Percentiles rank a stretch among this genome's conserved stretches.
phyloP scores from a whole-genome alignment of 2,888 invertebrate species.

The Unio pictorum region DNA sequence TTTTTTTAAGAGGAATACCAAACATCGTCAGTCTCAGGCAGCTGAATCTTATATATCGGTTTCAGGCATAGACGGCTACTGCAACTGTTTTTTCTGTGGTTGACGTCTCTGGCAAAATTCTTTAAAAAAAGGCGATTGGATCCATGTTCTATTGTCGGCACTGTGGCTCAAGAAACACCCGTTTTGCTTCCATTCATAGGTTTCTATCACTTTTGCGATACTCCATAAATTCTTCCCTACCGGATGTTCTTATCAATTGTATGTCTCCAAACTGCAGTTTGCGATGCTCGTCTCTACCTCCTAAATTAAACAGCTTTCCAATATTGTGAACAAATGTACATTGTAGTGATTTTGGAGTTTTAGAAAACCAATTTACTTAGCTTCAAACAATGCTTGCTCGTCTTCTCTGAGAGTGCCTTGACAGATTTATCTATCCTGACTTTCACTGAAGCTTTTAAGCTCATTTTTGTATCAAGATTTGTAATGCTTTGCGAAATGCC shows the following conservation, averaged over 20 bases:
- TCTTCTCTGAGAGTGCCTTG: neutral
- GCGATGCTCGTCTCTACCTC: neutral
- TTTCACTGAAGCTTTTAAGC: neutral
- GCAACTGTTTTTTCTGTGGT: too few relatives aligned
- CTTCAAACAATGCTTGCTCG: constrained; percentile 1
- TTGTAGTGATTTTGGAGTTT: neutral
- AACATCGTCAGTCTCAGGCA: neutral
- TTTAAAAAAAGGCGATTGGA: neutral
- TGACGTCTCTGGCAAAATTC: neutral
- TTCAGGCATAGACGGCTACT: constrained; percentile 1
- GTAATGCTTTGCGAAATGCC: neutral
- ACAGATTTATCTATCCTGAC: neutral
- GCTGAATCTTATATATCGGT: neutral
- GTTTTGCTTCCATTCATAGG: neutral
- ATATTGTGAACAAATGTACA: neutral
- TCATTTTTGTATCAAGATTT: neutral
- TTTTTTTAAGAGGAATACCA: neutral
- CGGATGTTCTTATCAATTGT: neutral
- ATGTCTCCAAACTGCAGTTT: constrained; percentile 1
- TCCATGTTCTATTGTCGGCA: neutral
- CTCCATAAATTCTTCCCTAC: neutral
- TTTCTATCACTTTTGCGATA: constrained; percentile 1
- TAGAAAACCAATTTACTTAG: neutral
- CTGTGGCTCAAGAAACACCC: neutral
- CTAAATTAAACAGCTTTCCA: neutral